Conservation (phyloP, 2,113 vertebrate species). For the Lethenteron camtschaticum region DNA sequence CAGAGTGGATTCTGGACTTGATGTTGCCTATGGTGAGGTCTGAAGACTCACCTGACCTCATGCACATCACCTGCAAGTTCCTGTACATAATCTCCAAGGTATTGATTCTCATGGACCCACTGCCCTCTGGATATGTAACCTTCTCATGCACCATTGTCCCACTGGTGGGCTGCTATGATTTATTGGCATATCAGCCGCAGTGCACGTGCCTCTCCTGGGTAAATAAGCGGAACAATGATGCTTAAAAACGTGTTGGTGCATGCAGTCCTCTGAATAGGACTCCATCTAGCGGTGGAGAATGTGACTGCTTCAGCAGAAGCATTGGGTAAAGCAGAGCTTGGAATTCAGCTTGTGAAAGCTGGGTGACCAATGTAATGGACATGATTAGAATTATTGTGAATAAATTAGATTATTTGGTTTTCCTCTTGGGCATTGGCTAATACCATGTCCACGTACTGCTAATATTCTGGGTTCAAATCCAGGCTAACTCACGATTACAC, state of each 20-base stretch:
- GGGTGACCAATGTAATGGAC: too few species aligned
- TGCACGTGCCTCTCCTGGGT: not conserved
- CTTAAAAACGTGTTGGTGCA: not conserved
- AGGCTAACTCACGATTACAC: too few species aligned
- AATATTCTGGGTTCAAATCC: too few species aligned
- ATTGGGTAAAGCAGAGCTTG: too few species aligned
- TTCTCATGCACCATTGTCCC: not conserved
- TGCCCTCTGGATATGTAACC: constrained; percentile 4
- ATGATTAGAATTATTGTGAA: too few species aligned
- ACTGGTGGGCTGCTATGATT: not conserved
- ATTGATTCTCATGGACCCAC: not conserved
- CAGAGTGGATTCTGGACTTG: constrained; percentile 68
- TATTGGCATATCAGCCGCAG: not conserved
- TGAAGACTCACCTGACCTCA: constrained; percentile 31
- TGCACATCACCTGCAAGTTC: constrained; percentile 63
- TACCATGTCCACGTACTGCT: too few species aligned
- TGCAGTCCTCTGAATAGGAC: not conserved
- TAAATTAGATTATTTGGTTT: too few species aligned
- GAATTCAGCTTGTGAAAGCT: too few species aligned
- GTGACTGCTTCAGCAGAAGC: too few species aligned
- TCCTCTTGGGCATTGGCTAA: too few species aligned
- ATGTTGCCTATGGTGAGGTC: constrained; percentile 36
- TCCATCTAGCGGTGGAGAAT: too few species aligned
- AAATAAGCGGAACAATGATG: not conserved
- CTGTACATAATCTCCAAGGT: constrained; percentile 87